A percentile compares a stretch with the other conserved stretches of the same genome.
Evolutionary conservation across 1,140 invertebrate species (phyloP).

Genomic region (Diorhabda sublineata): DNA sequence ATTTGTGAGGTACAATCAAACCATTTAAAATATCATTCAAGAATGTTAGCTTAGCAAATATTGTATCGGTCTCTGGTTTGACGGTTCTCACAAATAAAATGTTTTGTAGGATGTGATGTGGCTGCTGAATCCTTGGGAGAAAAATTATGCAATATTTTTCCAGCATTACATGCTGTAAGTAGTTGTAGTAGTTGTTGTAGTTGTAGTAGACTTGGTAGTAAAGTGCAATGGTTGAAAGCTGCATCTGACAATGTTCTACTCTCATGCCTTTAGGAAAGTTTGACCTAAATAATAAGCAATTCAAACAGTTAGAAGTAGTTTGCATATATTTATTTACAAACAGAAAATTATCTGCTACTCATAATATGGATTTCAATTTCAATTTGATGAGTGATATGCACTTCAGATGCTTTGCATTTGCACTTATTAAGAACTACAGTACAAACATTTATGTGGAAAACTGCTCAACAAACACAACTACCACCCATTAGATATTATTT

Average conservation of each 20-base stretch:
- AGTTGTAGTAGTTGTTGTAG: neutral
- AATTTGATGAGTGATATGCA: no score
- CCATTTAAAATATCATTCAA: slow-evolving; percentile 12
- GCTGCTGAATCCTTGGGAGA: no score
- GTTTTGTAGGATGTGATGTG: slow-evolving; percentile 27
- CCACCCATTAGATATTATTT: no score
- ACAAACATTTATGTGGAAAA: no score
- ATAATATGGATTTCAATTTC: slow-evolving; percentile 19
- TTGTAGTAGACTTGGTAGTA: neutral
- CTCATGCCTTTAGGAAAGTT: slow-evolving; percentile 21
- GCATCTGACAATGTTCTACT: no score
- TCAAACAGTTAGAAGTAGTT: slow-evolving; percentile 26
- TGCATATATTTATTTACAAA: slow-evolving; percentile 27
- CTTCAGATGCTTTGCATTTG: no score
- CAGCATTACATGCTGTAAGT: no score
- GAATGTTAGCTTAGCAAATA: neutral
- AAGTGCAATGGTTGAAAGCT: no score
- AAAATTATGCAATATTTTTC: no score
- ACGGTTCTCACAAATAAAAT: slow-evolving; percentile 26
- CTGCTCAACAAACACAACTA: no score
- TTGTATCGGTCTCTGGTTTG: slow-evolving; percentile 26
- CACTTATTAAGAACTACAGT: no score
- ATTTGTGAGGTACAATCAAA: slow-evolving; percentile 28
- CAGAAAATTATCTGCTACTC: slow-evolving; percentile 24
- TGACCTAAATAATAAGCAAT: slow-evolving; percentile 26